phyloP scores from a whole-genome alignment of 30 jellyfish, hydroid and myxozoan genomes.

The Aurelia sp. region DNA sequence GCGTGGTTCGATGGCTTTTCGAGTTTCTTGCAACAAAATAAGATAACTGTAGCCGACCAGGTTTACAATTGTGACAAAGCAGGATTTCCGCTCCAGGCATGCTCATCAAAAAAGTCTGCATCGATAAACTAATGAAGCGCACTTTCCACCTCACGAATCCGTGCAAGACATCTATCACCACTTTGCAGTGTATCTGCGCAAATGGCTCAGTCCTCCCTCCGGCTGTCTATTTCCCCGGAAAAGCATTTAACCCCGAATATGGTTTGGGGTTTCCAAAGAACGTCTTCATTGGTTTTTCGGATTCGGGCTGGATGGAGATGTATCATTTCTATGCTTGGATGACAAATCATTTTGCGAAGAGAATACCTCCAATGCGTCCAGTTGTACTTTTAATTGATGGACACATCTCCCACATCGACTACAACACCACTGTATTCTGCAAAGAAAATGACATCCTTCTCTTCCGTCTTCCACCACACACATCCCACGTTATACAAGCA shows the following conservation, averaged over 20 bases:
- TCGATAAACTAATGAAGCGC: constrained; percentile 18
- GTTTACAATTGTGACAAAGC: constrained; percentile 40
- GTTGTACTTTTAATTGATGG: constrained; percentile 55
- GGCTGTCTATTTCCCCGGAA: constrained; percentile 37
- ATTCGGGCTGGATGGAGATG: constrained; percentile 61
- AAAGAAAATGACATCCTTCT: constrained; percentile 34
- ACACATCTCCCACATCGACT: constrained; percentile 48
- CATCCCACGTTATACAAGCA: constrained; percentile 57
- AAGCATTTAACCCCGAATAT: constrained; percentile 32
- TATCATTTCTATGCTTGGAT: constrained; percentile 57
- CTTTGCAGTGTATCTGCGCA: constrained; percentile 40
- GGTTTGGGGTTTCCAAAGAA: constrained; percentile 54
- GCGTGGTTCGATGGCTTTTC: constrained; percentile 42
- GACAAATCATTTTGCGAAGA: constrained; percentile 24
- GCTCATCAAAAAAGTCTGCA: constrained; percentile 31
- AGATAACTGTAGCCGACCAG: constrained; percentile 9
- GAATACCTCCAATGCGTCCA: constrained; percentile 35
- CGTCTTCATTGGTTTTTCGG: constrained; percentile 28
- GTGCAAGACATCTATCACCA: constrained; percentile 30
- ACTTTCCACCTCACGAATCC: constrained; percentile 31
- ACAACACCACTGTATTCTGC: constrained; percentile 43
- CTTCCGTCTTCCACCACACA: constrained; percentile 50
- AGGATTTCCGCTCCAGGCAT: constrained; percentile 20
- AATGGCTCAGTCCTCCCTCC: constrained; percentile 35
- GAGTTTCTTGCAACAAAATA: constrained; percentile 8